A percentile compares a stretch with the other conserved stretches of the same genome.
Evolutionary conservation across 1,140 invertebrate species (phyloP).

Genomic region (Camponotus floridanus): DNA sequence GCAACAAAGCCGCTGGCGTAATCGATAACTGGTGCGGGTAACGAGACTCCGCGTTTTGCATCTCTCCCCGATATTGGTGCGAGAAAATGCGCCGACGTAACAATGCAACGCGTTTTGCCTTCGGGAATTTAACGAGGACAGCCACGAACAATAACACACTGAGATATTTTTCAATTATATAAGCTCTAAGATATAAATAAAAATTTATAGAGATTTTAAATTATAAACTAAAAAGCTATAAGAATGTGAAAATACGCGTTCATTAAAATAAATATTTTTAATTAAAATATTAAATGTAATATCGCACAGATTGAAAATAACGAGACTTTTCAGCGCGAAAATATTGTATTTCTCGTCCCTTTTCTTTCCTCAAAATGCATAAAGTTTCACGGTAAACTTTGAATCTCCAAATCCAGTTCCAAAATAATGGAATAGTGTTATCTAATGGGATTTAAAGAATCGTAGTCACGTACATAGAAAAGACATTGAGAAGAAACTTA

Average conservation of each 20-base stretch:
- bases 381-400: conserved; percentile 1
- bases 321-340: not conserved
- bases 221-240: not conserved
- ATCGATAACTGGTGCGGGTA: conserved; percentile 57
- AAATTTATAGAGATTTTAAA: not conserved
- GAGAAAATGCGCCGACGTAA: conserved; percentile 40
- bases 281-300: not conserved
- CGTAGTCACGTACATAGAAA: not conserved
- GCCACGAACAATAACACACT: not conserved
- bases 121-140: not conserved
- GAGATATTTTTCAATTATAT: not conserved
- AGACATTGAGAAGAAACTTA: conserved; percentile 27
- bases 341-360: not conserved
- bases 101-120: conserved; percentile 25
- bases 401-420: not conserved
- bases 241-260: not conserved
- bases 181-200: not conserved
- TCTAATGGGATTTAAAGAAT: conserved; percentile 40
- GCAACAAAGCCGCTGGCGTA: conserved; percentile 54
- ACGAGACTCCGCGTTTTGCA: conserved; percentile 49
- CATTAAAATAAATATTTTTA: not conserved
- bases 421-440: conserved; percentile 15
- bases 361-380: not conserved
- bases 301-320: not conserved
- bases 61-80: conserved; percentile 5